Conservation (phyloP, 1,140 invertebrate species). For the Oreohelix idahoensis region DNA sequence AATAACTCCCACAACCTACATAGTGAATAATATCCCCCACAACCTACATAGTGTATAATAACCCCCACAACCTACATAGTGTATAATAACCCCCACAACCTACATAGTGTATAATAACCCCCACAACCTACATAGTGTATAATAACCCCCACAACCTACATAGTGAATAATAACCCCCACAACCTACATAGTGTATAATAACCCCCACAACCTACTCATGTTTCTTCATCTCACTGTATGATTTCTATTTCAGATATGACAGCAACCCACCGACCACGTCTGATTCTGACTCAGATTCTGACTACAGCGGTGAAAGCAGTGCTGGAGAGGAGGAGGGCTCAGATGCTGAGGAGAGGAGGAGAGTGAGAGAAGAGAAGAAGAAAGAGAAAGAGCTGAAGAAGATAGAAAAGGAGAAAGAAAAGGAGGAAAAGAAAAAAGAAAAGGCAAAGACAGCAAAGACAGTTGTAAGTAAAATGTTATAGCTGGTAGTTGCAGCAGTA, state of each 20-base stretch:
- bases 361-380: slow-evolving; percentile 70
- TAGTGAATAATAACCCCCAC: too few species aligned
- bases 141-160: too few species aligned
- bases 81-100: too few species aligned
- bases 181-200: too few species aligned
- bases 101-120: too few species aligned
- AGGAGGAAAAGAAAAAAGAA: slow-evolving; percentile 71
- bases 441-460: slow-evolving; percentile 79
- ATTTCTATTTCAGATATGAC: slow-evolving; percentile 61
- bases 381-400: slow-evolving; percentile 74
- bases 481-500: too few species aligned
- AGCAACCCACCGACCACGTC: slow-evolving; percentile 66
- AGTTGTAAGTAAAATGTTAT: slow-evolving; percentile 73
- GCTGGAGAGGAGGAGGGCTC: slow-evolving; percentile 57
- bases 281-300: slow-evolving; percentile 48
- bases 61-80: too few species aligned
- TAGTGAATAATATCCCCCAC: too few species aligned
- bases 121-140: too few species aligned
- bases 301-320: slow-evolving; percentile 41
- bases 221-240: background rate
- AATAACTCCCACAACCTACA: too few species aligned
- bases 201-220: too few species aligned
- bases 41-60: too few species aligned
- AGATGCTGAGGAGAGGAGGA: slow-evolving; percentile 71
- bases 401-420: slow-evolving; percentile 72